Percentiles rank a stretch among this genome's conserved stretches.
Evolutionary conservation across 2,113 vertebrate species (phyloP).

Genomic region (Hystrix cristata): DNA sequence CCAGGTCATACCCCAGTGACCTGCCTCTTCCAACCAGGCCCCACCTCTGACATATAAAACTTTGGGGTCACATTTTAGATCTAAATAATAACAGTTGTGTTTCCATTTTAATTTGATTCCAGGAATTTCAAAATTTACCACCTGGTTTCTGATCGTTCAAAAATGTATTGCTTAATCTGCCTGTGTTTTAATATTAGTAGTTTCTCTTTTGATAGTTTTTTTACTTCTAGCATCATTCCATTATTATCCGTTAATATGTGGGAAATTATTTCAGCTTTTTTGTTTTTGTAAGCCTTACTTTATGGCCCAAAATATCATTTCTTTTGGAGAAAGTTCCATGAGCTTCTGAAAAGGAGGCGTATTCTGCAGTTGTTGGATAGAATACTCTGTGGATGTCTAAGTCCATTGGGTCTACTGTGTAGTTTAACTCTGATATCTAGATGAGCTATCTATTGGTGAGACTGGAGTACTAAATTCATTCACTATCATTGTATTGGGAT

Average conservation of each 20-base stretch:
- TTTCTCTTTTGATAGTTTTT: neutral
- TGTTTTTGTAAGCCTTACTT: neutral
- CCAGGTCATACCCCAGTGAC: neutral
- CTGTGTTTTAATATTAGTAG: neutral
- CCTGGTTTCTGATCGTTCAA: neutral
- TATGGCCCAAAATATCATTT: neutral
- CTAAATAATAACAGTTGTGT: neutral
- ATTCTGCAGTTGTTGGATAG: neutral
- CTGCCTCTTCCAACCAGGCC: neutral
- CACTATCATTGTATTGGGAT: neutral
- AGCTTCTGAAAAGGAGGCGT: neutral
- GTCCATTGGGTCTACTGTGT: neutral
- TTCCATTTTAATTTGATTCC: neutral
- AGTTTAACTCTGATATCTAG: neutral
- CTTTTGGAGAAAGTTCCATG: neutral
- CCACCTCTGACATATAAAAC: neutral
- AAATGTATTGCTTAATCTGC: neutral
- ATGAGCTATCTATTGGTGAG: neutral
- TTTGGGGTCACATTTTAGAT: neutral
- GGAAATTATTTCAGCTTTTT: neutral
- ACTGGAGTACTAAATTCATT: neutral
- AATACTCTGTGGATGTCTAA: neutral
- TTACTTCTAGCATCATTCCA: neutral
- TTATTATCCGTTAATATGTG: neutral
- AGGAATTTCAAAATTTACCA: neutral